phyloP scores from a whole-genome alignment of 2,888 invertebrate genomes.

The Drosophila setosimentum region DNA sequence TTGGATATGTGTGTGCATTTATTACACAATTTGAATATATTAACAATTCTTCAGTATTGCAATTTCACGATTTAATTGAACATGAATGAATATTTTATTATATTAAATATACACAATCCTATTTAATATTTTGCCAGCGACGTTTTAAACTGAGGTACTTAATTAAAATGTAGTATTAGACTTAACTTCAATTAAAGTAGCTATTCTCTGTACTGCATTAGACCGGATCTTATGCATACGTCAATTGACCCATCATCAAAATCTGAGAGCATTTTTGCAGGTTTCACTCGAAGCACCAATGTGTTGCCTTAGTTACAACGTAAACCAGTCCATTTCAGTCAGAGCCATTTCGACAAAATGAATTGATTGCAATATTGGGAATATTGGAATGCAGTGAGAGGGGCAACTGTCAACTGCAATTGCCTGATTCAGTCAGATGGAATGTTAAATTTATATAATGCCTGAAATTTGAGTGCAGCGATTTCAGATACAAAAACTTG shows the following conservation, averaged over 20 bases:
- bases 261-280: background rate
- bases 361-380: background rate
- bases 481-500: background rate
- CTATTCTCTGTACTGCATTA: too few relatives aligned
- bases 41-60: background rate
- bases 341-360: too few relatives aligned
- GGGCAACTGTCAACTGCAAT: background rate
- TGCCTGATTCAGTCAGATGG: background rate
- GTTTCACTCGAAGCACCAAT: background rate
- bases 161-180: background rate
- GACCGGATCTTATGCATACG: background rate
- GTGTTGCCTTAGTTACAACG: background rate
- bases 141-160: background rate
- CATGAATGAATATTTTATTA: background rate
- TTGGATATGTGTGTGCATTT: background rate
- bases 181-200: background rate
- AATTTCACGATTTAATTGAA: background rate
- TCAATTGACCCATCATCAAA: background rate
- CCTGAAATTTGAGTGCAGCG: background rate
- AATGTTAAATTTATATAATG: background rate
- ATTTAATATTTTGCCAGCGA: background rate
- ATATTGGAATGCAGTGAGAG: background rate
- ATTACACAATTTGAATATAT: conserved; percentile 17
- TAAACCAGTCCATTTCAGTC: background rate
- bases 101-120: background rate